A percentile compares a stretch with the other conserved stretches of the same genome.
Evolutionary conservation across 2,888 invertebrate genomes (phyloP).

Genomic region (Mongoloraphidia duomilia): DNA sequence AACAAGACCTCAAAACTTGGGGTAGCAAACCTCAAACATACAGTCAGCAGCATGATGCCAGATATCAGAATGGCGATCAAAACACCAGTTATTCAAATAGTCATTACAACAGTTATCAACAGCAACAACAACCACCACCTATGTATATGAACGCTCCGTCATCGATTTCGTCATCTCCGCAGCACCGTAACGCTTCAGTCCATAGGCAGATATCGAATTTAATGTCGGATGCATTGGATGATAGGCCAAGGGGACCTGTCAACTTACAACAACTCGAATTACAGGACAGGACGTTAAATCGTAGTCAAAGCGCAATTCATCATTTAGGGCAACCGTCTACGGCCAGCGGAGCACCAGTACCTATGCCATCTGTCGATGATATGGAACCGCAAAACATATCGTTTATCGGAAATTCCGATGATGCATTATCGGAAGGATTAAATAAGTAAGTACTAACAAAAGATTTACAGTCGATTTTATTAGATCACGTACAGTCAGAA

Average conservation of each 20-base stretch:
- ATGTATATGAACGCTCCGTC: constrained; percentile 33
- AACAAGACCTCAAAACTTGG: constrained; percentile 25
- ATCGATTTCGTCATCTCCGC: constrained; percentile 47
- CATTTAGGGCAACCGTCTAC: constrained; percentile 18
- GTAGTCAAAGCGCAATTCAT: constrained; percentile 6
- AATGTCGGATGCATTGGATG: constrained; percentile 13
- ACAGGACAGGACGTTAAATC: constrained; percentile 6
- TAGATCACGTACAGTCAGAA: constrained; percentile 9
- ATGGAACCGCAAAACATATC: constrained; percentile 92
- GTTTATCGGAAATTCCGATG: constrained; percentile 63
- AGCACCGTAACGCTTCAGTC: constrained; percentile 42
- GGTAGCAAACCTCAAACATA: constrained; percentile 10
- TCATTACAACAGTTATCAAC: constrained; percentile 15
- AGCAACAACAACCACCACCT: constrained; percentile 37
- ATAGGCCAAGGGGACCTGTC: constrained; percentile 27
- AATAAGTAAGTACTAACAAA: constrained; percentile 15
- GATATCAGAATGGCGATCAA: constrained; percentile 52
- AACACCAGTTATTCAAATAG: constrained; percentile 22
- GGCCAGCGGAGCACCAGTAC: constrained; percentile 38
- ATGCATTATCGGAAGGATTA: constrained; percentile 22
- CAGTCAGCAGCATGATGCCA: constrained; percentile 13
- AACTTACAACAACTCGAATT: constrained; percentile 35
- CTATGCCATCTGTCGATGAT: constrained; percentile 60
- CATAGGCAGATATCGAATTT: constrained; percentile 41
- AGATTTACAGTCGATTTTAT: constrained; percentile 16